phyloP scores from a whole-genome alignment of 2,888 invertebrate genomes.

The Invenusta paracnida region DNA sequence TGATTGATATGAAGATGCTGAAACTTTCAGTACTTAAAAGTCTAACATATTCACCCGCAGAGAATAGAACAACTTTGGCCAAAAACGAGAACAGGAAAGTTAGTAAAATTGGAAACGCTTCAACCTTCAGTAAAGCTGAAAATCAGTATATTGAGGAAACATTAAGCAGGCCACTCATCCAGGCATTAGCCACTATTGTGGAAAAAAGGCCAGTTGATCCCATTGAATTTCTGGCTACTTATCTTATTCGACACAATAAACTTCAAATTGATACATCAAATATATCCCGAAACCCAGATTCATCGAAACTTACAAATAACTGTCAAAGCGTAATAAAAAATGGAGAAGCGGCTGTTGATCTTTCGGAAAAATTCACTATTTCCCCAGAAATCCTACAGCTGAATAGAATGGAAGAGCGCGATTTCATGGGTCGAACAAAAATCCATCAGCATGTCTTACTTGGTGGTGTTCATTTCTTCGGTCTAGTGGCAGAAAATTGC shows the following conservation, averaged over 20 bases:
- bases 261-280: too few relatives aligned
- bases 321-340: not conserved
- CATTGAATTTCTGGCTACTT: constrained; percentile 10
- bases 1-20: not conserved
- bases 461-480: not conserved
- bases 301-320: not conserved
- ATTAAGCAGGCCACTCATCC: not conserved
- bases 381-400: not conserved
- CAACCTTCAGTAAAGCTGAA: not conserved
- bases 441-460: not conserved
- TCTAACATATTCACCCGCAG: not conserved
- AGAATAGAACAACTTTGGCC: not conserved
- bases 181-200: not conserved
- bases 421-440: not conserved
- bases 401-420: not conserved
- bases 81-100: not conserved
- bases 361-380: not conserved
- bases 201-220: not conserved
- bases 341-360: not conserved
- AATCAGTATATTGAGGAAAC: not conserved
- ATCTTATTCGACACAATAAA: not conserved
- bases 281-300: not conserved
- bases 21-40: not conserved
- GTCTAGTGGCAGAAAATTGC: not conserved
- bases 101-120: not conserved